These are phyloP conservation scores for Euura saliciscinereae DNA, from an alignment of 1,140 invertebrate genomes.

Conservation along the genomic window DNA sequence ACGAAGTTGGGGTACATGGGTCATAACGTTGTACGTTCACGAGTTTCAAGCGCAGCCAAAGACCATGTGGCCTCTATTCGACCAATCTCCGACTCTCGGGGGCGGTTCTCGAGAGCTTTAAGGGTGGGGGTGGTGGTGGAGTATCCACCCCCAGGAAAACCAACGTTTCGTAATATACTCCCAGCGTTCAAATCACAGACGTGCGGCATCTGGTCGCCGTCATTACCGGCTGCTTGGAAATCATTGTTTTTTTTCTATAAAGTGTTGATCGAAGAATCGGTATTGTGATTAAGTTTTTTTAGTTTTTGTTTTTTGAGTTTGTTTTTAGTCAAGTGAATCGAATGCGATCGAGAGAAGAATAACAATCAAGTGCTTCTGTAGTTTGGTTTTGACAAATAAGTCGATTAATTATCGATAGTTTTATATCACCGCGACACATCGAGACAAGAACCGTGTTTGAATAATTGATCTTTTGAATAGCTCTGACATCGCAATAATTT, in stretches of 20 bases:
- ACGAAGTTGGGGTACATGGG: constrained; percentile 2
- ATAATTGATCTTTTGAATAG: no score
- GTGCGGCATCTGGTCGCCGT: constrained; percentile 23
- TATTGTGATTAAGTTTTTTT: no score
- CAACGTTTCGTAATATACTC: constrained; percentile 23
- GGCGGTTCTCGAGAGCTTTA: constrained; percentile 47
- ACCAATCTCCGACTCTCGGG: constrained; percentile 52
- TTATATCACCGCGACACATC: no score
- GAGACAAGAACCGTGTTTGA: no score
- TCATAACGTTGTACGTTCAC: constrained; percentile 28
- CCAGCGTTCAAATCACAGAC: constrained; percentile 58
- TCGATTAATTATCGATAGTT: no score
- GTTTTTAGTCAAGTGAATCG: neutral
- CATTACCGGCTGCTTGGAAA: neutral
- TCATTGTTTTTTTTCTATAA: no score
- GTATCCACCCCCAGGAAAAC: constrained; percentile 23
- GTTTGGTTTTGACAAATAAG: no score
- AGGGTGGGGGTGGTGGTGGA: constrained; percentile 29
- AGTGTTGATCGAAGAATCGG: no score
- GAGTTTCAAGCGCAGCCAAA: constrained; percentile 24
- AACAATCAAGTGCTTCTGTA: no score
- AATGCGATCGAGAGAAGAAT: no score
- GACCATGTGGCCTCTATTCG: constrained; percentile 33
- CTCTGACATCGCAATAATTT: no score
- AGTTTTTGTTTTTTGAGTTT: no score